These are phyloP conservation scores for Paracentrotus lividus DNA, from an alignment of 53 echinoderm and acorn worm genomes.

Conservation along the genomic window DNA sequence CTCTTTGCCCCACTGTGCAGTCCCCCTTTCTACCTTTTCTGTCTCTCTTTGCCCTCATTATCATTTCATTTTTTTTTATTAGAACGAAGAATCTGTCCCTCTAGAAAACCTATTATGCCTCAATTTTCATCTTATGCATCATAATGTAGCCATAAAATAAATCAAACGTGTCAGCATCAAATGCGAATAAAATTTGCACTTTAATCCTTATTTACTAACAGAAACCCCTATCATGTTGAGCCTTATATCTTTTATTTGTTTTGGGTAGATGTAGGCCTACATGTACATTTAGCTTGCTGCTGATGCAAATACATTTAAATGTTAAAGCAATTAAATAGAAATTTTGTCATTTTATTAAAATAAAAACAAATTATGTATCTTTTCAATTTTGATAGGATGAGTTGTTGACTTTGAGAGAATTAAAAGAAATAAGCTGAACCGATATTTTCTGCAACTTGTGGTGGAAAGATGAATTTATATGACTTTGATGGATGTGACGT, in stretches of 20 bases:
- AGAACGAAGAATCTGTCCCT: constrained; percentile 28
- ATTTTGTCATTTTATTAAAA: no score
- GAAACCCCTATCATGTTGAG: not conserved
- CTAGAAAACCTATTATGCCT: not conserved
- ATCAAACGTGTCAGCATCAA: constrained; percentile 41
- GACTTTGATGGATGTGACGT: no score
- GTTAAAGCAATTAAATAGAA: not conserved
- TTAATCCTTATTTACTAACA: not conserved
- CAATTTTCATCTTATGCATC: constrained; percentile 30
- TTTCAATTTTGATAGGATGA: no score
- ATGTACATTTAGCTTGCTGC: not conserved
- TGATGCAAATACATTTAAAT: not conserved
- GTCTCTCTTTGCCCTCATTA: not conserved
- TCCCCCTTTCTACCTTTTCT: not conserved
- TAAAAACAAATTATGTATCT: no score
- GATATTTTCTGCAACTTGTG: no score
- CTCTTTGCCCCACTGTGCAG: not conserved
- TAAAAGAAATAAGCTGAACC: no score
- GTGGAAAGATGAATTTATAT: no score
- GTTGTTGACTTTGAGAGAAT: no score
- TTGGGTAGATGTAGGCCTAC: not conserved
- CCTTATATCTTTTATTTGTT: not conserved
- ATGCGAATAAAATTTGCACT: constrained; percentile 35
- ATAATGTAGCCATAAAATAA: constrained; percentile 41
- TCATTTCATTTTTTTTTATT: not conserved